Base-by-base conservation (phyloP, 2,113 vertebrate species). In the Guaruba guarouba region DNA sequence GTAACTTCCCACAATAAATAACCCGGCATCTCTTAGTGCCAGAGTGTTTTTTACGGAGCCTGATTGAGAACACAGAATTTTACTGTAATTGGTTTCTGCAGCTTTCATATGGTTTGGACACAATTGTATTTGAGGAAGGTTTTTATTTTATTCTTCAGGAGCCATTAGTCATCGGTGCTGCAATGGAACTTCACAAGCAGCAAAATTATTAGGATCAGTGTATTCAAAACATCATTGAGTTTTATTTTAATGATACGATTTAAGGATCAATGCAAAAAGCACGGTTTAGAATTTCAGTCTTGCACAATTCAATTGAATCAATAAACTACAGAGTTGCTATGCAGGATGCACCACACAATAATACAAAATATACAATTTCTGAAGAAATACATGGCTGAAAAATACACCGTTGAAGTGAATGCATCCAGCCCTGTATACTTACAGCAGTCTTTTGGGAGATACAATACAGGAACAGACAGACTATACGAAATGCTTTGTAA, bases 191-290 rank as follows among this genome's bases (percentile, higher is more conserved):
- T 91, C 81, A 64, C 41, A 37, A 86, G 86, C 59, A 79, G 74
- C 80, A 44, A 82, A 94, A 89, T 94, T 74, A 94, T 83, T 44
- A 46, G 66, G 81, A 89, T 86, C 83, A 20, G 52, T 73, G 92
- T 54, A 85, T 59, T 86, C 61, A 92, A 82, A 92, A 91, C 35
- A 88, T 49, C 57, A 62, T 59, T 28, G 71, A 73, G 70, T 49
- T 91, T 94, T 91, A 74, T 91, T 96, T 92, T 93, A 80, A 95
- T 82, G 78, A 88, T 44, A 92, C 7, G 7, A 92, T 93, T 95
- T 96, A 96, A 95, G 96, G 80, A 96, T 96, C 95, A 96, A 94
- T 96, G 95, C 63, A 79, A 66, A 95, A 96, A 88, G 70, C 95
- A 39, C 0, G 2, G 93, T 74, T 95, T 96, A 85, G 96, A 85